A percentile compares a stretch with the other conserved stretches of the same genome.
phyloP scores from a whole-genome alignment of 2,888 invertebrate species.

The Acanthopleura granulata region DNA sequence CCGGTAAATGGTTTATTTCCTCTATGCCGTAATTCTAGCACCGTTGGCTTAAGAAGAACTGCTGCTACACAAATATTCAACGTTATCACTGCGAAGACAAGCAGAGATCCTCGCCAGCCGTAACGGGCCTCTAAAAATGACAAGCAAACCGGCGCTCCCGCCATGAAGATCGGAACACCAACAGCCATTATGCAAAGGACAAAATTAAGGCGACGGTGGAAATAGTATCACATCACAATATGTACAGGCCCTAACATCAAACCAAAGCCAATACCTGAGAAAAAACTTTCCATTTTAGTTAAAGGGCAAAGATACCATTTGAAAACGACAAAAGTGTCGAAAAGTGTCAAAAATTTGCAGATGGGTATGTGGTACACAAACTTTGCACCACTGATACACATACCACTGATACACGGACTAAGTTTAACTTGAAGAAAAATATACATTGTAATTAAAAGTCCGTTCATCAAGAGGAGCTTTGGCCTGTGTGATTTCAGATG shows the following conservation, averaged over 20 bases:
- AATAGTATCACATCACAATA: not conserved
- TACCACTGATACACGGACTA: too few relatives aligned
- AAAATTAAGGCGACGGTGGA: not conserved
- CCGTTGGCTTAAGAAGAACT: not conserved
- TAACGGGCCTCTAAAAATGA: not conserved
- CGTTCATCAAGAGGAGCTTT: too few relatives aligned
- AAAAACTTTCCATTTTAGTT: not conserved
- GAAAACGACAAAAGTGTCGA: too few relatives aligned
- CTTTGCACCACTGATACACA: too few relatives aligned
- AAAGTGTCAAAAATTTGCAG: too few relatives aligned
- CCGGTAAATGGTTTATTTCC: not conserved
- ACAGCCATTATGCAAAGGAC: not conserved
- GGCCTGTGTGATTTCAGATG: too few relatives aligned
- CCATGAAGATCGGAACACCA: not conserved
- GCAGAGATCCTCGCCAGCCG: not conserved
- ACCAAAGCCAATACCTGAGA: not conserved
- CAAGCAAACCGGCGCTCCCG: not conserved
- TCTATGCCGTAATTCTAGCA: not conserved
- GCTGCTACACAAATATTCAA: not conserved
- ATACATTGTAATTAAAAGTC: too few relatives aligned
- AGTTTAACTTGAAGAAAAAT: too few relatives aligned
- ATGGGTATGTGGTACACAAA: too few relatives aligned
- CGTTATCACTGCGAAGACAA: not conserved
- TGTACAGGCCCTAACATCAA: not conserved
- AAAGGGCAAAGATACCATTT: too few relatives aligned